phyloP scores from a whole-genome alignment of 2,888 invertebrate species.

The Leptinotarsa juncta region DNA sequence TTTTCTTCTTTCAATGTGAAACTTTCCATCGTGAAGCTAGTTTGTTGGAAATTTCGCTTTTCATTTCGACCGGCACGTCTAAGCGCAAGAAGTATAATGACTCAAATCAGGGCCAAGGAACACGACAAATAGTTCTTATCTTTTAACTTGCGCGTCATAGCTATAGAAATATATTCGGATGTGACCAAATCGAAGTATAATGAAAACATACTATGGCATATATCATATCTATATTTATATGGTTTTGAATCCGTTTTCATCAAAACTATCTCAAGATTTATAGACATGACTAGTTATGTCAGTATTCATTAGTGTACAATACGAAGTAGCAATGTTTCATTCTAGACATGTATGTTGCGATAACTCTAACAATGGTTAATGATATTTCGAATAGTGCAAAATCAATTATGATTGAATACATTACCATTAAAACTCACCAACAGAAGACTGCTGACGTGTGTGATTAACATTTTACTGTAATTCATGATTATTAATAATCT shows the following conservation, averaged over 20 bases:
- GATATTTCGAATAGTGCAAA: neutral
- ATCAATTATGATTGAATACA: neutral
- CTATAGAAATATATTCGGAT: too few relatives aligned
- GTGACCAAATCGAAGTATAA: too few relatives aligned
- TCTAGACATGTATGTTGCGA: neutral
- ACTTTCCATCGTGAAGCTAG: too few relatives aligned
- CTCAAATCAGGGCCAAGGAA: too few relatives aligned
- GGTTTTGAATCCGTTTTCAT: neutral
- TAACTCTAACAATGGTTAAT: slow-evolving; percentile 3
- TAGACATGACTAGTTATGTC: neutral
- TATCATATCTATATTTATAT: too few relatives aligned
- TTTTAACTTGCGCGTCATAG: too few relatives aligned
- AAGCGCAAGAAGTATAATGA: too few relatives aligned
- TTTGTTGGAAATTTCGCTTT: too few relatives aligned
- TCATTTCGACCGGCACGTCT: too few relatives aligned
- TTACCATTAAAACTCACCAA: neutral
- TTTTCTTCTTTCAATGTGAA: too few relatives aligned
- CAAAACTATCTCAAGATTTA: neutral
- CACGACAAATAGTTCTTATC: too few relatives aligned
- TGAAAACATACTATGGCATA: too few relatives aligned
- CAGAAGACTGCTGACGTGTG: neutral
- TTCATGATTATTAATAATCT: slow-evolving; percentile 12
- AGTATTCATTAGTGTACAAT: neutral
- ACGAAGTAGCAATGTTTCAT: neutral
- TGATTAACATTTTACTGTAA: neutral